Conservation (phyloP, 2,113 vertebrate species). For the Lagopus leucura region DNA sequence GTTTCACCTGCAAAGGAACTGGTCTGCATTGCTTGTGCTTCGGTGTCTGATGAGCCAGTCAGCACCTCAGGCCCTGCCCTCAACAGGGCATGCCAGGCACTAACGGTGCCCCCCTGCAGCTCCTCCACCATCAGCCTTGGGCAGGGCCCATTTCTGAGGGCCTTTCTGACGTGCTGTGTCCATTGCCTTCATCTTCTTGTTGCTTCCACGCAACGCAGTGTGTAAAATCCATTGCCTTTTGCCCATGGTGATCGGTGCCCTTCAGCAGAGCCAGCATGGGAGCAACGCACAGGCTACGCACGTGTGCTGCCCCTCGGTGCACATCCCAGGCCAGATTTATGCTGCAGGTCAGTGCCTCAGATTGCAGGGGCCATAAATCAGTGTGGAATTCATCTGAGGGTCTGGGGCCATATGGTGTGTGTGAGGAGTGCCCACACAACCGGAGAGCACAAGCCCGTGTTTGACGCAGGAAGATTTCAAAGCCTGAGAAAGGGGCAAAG, state of each 20-base stretch:
- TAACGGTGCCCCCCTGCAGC: not conserved
- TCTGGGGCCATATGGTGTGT: conserved; percentile 29
- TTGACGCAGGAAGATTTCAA: conserved; percentile 35
- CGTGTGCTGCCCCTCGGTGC: not conserved
- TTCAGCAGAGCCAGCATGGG: accelerated
- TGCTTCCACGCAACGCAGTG: not conserved
- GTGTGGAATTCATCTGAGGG: not conserved
- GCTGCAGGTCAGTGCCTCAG: not conserved
- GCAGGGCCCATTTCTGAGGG: not conserved
- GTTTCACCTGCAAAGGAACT: not conserved
- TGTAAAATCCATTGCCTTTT: not conserved
- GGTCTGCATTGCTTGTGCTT: not conserved
- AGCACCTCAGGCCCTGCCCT: not conserved
- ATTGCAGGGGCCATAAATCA: conserved; percentile 36
- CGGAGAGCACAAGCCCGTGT: conserved; percentile 16
- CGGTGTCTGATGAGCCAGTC: not conserved
- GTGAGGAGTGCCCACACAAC: not conserved
- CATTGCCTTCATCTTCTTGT: accelerated
- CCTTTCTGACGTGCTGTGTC: not conserved
- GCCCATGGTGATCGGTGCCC: accelerated
- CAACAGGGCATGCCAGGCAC: not conserved
- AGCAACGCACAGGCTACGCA: not conserved
- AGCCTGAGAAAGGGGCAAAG: conserved; percentile 63
- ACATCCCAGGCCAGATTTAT: not conserved
- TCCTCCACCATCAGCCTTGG: not conserved